phyloP scores from a whole-genome alignment of 2,113 vertebrate species.

The Pelvicachromis taeniatus region DNA sequence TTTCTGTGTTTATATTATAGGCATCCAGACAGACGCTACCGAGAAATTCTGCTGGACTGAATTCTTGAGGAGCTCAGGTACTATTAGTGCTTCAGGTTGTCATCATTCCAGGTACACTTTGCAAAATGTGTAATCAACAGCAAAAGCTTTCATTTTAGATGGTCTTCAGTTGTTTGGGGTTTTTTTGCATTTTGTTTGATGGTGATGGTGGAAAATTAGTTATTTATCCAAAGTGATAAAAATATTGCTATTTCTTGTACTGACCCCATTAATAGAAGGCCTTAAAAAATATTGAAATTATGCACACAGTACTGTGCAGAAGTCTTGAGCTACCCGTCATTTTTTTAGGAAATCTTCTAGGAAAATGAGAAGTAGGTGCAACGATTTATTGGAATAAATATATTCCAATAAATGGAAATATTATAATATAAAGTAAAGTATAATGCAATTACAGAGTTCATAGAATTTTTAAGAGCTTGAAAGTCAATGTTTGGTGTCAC shows the following conservation, averaged over 20 bases:
- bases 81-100: not conserved
- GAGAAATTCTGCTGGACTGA: constrained; percentile 78
- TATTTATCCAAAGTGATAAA: not conserved
- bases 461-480: not conserved
- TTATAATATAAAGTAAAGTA: not conserved
- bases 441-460: not conserved
- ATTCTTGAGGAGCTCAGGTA: constrained; percentile 86
- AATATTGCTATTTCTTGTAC: not conserved
- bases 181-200: not conserved
- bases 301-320: not conserved
- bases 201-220: not conserved
- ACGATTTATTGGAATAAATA: too few relatives aligned
- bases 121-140: not conserved
- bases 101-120: not conserved
- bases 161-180: not conserved
- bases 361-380: not conserved
- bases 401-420: not conserved
- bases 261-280: not conserved
- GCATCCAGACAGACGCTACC: constrained; percentile 75
- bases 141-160: not conserved
- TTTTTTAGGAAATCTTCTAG: not conserved
- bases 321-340: not conserved
- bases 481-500: not conserved
- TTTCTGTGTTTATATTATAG: constrained; percentile 59
- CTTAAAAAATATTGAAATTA: not conserved